A percentile compares a stretch with the other conserved stretches of the same genome.
Evolutionary conservation across 2,888 invertebrate species (phyloP).

Genomic region (Dexiosoma caninum): DNA sequence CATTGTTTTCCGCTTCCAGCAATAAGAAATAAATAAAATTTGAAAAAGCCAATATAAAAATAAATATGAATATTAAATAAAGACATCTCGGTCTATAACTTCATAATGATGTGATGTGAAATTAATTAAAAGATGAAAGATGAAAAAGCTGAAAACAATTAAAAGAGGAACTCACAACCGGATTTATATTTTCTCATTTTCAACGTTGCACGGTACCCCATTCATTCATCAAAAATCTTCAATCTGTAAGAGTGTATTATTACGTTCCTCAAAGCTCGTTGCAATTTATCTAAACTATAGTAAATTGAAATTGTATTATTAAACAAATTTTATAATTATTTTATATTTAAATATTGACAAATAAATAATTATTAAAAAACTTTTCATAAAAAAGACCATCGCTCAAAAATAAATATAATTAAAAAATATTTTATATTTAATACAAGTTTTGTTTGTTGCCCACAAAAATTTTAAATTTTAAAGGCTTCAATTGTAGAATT

Average conservation of each 20-base stretch:
- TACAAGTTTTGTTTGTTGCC: too few species aligned
- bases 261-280: background rate
- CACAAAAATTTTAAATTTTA: too few species aligned
- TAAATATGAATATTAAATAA: constrained; percentile 4
- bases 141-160: constrained; percentile 47
- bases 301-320: background rate
- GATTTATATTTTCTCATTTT: constrained; percentile 19
- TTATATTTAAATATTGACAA: too few species aligned
- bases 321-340: background rate
- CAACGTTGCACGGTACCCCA: too few species aligned
- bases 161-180: constrained; percentile 60
- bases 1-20: too few species aligned
- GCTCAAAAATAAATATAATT: too few species aligned
- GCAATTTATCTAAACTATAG: background rate
- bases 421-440: too few species aligned
- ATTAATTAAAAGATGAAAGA: constrained; percentile 14
- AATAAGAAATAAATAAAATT: background rate
- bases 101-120: constrained; percentile 13
- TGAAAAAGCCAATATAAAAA: background rate
- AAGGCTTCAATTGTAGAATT: too few species aligned
- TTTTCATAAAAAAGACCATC: too few species aligned
- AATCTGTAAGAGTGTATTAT: background rate
- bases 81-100: constrained; percentile 6
- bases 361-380: too few species aligned
- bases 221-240: too few species aligned